phyloP scores from a whole-genome alignment of 1,140 invertebrate genomes.

The fruit fly (Drosophila melanogaster) region Release_6_plus_ISO1_MT NC_004354.4:5487501-5488000 shows the following conservation, averaged over 20 bases:
- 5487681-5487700: conserved; percentile 16
- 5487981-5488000: conserved; percentile 75
- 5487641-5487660: conserved; percentile 58
- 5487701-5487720: conserved; percentile 64
- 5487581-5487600: conserved; percentile 46
- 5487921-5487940: background rate
- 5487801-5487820: conserved; percentile 29
- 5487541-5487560: conserved; percentile 10
- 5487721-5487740: conserved; percentile 47
- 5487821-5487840: conserved; percentile 7
- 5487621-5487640: conserved; percentile 48
- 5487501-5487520: too few relatives aligned
- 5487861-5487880: conserved; percentile 76
- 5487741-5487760: conserved; percentile 7
- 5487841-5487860: conserved; percentile 46
- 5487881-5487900: conserved; percentile 70
- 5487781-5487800: background rate
- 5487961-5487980: conserved; percentile 76
- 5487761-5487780: conserved; percentile 33
- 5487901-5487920: background rate
- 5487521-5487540: conserved; percentile 20
- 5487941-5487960: conserved; percentile 19
- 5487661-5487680: conserved; percentile 12
- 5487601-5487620: conserved; percentile 75
- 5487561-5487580: conserved; percentile 11